Conservation (phyloP, 2,888 invertebrate genomes). For the Thera obeliscata region DNA sequence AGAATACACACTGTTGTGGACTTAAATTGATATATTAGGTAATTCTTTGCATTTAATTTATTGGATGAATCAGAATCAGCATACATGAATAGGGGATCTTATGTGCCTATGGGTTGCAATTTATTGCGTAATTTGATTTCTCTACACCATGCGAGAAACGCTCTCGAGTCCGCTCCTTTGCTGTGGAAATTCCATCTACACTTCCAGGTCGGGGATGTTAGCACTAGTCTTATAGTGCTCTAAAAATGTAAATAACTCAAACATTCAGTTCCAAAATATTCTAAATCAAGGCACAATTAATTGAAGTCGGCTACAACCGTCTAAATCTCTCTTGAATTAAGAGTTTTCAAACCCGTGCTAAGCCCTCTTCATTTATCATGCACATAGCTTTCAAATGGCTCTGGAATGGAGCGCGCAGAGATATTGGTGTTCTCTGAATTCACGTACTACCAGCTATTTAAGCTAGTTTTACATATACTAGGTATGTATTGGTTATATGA, state of each 20-base stretch:
- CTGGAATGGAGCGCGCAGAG: slow-evolving; percentile 5
- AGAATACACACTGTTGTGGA: no score
- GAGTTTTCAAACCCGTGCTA: neutral
- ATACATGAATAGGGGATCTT: no score
- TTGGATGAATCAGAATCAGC: no score
- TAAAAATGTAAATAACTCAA: no score
- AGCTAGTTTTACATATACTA: neutral
- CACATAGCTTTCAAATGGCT: slow-evolving; percentile 8
- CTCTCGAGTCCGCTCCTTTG: slow-evolving; percentile 14
- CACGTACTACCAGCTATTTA: neutral
- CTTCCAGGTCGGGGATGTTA: neutral
- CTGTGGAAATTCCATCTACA: slow-evolving; percentile 24
- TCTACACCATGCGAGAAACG: slow-evolving; percentile 1
- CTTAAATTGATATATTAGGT: no score
- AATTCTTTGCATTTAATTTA: no score
- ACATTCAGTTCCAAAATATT: no score
- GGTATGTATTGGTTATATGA: no score
- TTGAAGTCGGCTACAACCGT: no score
- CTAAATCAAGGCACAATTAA: no score
- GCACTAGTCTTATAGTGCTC: no score
- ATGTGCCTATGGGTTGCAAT: neutral
- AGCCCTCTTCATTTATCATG: slow-evolving; percentile 9
- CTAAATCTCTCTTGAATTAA: no score
- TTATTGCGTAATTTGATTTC: slow-evolving; percentile 23
- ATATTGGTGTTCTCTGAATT: slow-evolving; percentile 14